phyloP scores from a whole-genome alignment of 1,140 invertebrate species.

The Temnothorax nylanderi region DNA sequence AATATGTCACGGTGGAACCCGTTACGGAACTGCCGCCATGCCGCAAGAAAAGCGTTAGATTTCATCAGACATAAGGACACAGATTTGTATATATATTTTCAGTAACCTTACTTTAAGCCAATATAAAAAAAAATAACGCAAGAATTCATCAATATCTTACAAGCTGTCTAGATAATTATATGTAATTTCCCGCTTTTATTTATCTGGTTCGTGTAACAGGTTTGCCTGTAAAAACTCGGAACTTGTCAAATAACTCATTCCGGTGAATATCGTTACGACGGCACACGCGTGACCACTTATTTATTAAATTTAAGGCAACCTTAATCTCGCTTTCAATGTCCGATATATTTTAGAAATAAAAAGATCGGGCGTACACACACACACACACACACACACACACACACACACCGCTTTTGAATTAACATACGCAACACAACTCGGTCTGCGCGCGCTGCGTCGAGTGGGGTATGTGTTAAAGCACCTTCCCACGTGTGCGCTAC shows the following conservation, averaged over 20 bases:
- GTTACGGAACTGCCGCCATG: constrained; percentile 42
- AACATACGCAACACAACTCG: neutral
- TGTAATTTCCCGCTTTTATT: neutral
- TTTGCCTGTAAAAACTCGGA: neutral
- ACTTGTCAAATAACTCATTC: constrained; percentile 7
- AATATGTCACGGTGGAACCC: constrained; percentile 54
- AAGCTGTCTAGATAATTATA: neutral
- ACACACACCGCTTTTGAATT: neutral
- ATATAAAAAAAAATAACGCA: neutral
- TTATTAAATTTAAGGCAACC: neutral
- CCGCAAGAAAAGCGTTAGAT: constrained; percentile 55
- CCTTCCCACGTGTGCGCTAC: neutral
- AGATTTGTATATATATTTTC: constrained; percentile 14
- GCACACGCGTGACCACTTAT: neutral
- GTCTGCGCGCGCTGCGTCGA: neutral
- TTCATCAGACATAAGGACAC: constrained; percentile 41
- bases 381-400: too few species aligned
- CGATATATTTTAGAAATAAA: neutral
- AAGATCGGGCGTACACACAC: neutral
- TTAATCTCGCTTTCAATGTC: neutral
- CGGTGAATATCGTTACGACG: neutral
- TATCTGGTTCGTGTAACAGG: constrained; percentile 5
- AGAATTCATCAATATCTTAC: neutral
- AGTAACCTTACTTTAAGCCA: neutral
- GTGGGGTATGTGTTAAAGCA: too few species aligned